Conservation (phyloP, 2,113 vertebrate genomes). For the Arizona elegans region DNA sequence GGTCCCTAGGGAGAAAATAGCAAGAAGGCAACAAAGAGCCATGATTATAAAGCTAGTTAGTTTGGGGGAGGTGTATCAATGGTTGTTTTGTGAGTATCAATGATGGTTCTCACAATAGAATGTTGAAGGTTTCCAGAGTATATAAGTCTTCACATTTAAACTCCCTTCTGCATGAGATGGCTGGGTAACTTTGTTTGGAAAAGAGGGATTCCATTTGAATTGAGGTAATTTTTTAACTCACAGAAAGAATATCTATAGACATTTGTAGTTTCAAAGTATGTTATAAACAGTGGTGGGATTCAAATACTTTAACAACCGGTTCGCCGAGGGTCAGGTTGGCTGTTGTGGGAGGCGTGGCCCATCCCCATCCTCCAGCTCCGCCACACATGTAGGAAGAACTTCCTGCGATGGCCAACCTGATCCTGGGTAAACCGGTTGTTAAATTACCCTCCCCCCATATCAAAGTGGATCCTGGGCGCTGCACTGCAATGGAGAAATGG, state of each 20-base stretch:
- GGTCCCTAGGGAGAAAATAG: neutral
- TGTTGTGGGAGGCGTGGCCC: no score
- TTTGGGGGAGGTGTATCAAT: neutral
- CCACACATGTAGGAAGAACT: no score
- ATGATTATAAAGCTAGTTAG: neutral
- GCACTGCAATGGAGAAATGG: no score
- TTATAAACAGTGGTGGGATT: neutral
- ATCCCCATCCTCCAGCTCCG: no score
- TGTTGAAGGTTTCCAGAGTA: neutral
- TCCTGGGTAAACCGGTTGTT: no score
- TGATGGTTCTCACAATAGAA: neutral
- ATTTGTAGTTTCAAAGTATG: neutral
- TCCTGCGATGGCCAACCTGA: no score
- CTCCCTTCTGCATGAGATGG: neutral
- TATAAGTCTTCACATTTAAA: neutral
- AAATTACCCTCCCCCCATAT: no score
- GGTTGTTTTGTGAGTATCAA: no score
- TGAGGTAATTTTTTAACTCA: neutral
- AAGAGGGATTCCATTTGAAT: neutral
- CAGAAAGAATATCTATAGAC: neutral
- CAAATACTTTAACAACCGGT: no score
- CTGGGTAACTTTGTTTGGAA: neutral
- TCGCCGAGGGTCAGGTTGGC: no score
- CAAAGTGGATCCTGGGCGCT: no score
- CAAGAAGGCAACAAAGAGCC: neutral